These are phyloP conservation scores for Oxystoma pomonae DNA, from an alignment of 2,888 invertebrate genomes.

Conservation along the genomic window DNA sequence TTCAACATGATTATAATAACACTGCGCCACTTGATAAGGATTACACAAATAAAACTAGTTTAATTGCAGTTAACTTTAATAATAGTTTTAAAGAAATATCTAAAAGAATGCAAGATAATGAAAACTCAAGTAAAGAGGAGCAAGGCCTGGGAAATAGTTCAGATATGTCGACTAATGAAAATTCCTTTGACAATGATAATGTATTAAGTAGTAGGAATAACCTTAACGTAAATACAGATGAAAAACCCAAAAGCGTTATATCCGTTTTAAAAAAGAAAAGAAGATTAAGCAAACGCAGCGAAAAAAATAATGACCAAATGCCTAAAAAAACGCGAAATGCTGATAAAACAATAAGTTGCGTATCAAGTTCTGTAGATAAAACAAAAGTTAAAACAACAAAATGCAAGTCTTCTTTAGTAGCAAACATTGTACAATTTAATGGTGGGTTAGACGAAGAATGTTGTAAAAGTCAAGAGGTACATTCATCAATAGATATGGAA, in stretches of 20 bases:
- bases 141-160: background rate
- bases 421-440: background rate
- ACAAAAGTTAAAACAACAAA: background rate
- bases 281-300: no score
- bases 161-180: background rate
- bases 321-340: background rate
- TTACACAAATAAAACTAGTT: no score
- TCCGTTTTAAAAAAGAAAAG: no score
- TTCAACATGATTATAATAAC: no score
- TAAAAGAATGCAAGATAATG: no score
- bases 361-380: background rate
- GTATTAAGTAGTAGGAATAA: no score
- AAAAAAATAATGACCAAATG: no score
- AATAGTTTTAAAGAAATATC: no score
- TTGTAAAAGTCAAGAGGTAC: background rate
- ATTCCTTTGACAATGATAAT: background rate
- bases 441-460: background rate
- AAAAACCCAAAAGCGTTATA: no score
- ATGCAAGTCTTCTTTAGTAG: background rate
- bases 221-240: no score
- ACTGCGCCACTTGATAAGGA: no score
- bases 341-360: background rate
- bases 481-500: constrained; percentile 9
- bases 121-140: background rate
- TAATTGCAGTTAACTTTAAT: no score